Base-by-base conservation (phyloP, 2,888 invertebrate genomes). In the Agrypnus murinus region DNA sequence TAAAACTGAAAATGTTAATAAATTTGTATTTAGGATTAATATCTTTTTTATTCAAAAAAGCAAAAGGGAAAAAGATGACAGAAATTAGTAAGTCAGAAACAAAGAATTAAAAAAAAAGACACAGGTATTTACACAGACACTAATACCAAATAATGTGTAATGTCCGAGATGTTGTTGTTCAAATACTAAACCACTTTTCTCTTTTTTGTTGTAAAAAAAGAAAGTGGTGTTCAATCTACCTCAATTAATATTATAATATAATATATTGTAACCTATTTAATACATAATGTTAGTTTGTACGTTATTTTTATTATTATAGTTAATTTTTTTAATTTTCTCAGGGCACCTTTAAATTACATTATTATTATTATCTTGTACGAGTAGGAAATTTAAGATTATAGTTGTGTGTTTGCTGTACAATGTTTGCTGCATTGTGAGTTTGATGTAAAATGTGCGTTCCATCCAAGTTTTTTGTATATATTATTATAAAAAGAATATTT, bases 321-420 rank as follows among this genome's bases (percentile, higher is more conserved):
- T 78, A 74, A 75, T 78, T 80, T 81, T 75, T 76, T 79, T 78
- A 53, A 25, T 25, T 81, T 79, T 82, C 83, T 84, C 83, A 83
- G 83, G 83, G 82, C 81, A 80, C 78, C 72, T 78, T 73, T 79
- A 65, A 17, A 65, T 58, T 58, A 38, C 58, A 65, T 76, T 73
- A n/a, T n/a, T 72, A 68, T 74, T 68, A 73, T 75, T 69, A 58
- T 66, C 53, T 72, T 65, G 63, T 66, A 67, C 53, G 55, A 59
- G 64, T 67, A 73, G 70, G 57, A 63, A 71, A 60, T 55, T 53
- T 69, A 69, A 68, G 50, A 57, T 70, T 38, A 58, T 71, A 57
- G 15, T 53, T 65, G 67, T 63, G 64, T 74, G 68, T 75, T 72
- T 65, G 60, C 43, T 68, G 65, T 65, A 69, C 40, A 65, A 65